Base-by-base conservation (phyloP, 2,797 vertebrate genomes). In the Chaunax sp. region DNA sequence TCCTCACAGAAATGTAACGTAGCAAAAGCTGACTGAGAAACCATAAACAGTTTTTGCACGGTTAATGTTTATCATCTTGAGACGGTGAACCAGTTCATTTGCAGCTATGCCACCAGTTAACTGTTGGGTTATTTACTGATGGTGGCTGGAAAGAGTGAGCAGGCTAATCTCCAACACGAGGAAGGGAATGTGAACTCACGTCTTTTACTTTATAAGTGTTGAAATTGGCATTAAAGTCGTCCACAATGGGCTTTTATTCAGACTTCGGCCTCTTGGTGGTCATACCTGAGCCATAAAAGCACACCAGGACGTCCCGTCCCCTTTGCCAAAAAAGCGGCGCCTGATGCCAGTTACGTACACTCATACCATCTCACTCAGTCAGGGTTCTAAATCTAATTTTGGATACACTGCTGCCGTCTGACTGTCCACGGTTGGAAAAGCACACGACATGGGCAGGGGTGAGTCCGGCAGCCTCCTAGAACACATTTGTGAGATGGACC, bases 21-120 rank as follows among this genome's bases (percentile, higher is more conserved):
- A n/a, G n/a, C n/a, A n/a, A 49, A 51, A 47, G 4, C 0, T 63
- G 61, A 58, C 46, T 46, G 46, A 23, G 22, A 58, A 64, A 67
- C 47, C 3, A 26, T 0, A 25, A 35, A 70, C 7, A 54, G 20
- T 33, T 52, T 16, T 52, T 16, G 12, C 26, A 57, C 33, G 22
- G 14, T 44, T 58, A n/a, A 69, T 46, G 5, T 33, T 49, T 18
- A 13, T 3, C 38, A 18, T 46, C 2, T 19, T 37, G 4, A 22
- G n/a, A 28, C 43, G 23, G 25, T 22, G 3, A 43, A 47, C 11
- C 6, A 33, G 28, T 49, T n/a, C 22, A 67, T 59, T 44, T 53
- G 47, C 33, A 16, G 5, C 44, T 20, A 3, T 26, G 7, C 3
- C 16, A 4, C 18, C 25, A 44, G 15, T 35, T 56, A 44, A 59